Evolutionary conservation across 2,797 vertebrate genomes (phyloP).

Genomic region (Crax fasciolata): DNA sequence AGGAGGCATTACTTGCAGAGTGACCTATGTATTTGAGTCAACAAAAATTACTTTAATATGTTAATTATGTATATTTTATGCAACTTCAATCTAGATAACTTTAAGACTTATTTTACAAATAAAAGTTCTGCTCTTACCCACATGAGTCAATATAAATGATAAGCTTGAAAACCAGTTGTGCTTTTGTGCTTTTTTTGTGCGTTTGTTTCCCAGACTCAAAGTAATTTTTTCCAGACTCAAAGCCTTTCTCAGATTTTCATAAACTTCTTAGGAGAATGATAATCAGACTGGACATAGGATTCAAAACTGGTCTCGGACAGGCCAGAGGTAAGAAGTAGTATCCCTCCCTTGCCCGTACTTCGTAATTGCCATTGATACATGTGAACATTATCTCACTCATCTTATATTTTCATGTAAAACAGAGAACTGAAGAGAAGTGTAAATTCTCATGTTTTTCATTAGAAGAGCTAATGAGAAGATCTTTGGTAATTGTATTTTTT

Average conservation of each 20-base stretch:
- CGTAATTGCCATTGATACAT: not conserved
- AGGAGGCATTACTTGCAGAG: no score
- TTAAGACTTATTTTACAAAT: not conserved
- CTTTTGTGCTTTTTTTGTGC: no score
- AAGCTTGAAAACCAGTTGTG: not conserved
- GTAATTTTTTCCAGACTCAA: not conserved
- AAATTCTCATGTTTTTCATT: constrained; percentile 22
- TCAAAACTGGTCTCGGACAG: not conserved
- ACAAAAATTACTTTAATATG: no score
- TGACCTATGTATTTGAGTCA: no score
- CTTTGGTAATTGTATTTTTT: constrained; percentile 61
- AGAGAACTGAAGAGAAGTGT: not conserved
- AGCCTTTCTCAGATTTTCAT: not conserved
- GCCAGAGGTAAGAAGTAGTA: not conserved
- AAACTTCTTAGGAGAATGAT: not conserved
- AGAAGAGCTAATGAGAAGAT: constrained; percentile 44
- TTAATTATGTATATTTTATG: no score
- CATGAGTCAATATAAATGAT: not conserved
- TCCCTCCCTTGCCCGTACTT: not conserved
- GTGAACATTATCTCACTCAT: not conserved
- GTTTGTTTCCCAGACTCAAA: not conserved
- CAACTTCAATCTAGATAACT: no score
- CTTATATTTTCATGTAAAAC: not conserved
- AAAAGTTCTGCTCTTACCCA: not conserved
- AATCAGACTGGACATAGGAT: not conserved